These are phyloP conservation scores for Metalampra italica DNA, from an alignment of 2,888 invertebrate genomes.

Conservation along the genomic window DNA sequence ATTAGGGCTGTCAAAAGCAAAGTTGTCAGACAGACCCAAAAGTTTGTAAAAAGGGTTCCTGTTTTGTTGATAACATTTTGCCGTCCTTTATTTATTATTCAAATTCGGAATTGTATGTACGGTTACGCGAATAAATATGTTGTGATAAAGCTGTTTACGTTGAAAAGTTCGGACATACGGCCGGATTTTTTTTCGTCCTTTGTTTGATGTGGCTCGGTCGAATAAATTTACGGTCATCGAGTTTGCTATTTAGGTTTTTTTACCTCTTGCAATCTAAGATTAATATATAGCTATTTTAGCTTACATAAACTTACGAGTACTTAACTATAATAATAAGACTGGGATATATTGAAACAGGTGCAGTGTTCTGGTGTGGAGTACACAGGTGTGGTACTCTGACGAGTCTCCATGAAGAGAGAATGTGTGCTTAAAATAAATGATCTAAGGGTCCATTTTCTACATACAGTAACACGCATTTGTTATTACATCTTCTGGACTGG, in stretches of 20 bases:
- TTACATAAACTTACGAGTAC: too few species aligned
- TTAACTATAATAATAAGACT: too few species aligned
- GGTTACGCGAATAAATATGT: slow-evolving; percentile 1
- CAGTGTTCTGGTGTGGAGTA: too few species aligned
- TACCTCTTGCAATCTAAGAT: neutral
- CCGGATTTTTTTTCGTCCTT: slow-evolving; percentile 21
- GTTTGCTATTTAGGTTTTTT: slow-evolving; percentile 13
- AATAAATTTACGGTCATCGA: slow-evolving; percentile 20
- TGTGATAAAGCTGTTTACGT: slow-evolving; percentile 12
- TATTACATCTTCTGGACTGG: too few species aligned
- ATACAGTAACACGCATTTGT: too few species aligned
- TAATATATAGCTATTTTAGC: neutral
- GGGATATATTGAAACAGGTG: too few species aligned
- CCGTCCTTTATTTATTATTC: slow-evolving; percentile 27
- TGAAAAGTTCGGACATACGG: slow-evolving; percentile 13
- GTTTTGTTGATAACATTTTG: slow-evolving; percentile 19
- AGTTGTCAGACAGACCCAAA: slow-evolving; percentile 18
- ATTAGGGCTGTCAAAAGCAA: slow-evolving; percentile 32
- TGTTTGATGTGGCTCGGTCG: slow-evolving; percentile 24
- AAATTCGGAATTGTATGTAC: slow-evolving; percentile 19
- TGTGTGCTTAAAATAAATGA: too few species aligned
- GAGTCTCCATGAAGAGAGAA: too few species aligned
- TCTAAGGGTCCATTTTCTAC: too few species aligned
- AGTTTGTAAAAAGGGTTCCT: slow-evolving; percentile 27
- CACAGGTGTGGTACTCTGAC: too few species aligned